Evolutionary conservation across 2,113 vertebrate species (phyloP).

Genomic region (Bubo blakistoni): DNA sequence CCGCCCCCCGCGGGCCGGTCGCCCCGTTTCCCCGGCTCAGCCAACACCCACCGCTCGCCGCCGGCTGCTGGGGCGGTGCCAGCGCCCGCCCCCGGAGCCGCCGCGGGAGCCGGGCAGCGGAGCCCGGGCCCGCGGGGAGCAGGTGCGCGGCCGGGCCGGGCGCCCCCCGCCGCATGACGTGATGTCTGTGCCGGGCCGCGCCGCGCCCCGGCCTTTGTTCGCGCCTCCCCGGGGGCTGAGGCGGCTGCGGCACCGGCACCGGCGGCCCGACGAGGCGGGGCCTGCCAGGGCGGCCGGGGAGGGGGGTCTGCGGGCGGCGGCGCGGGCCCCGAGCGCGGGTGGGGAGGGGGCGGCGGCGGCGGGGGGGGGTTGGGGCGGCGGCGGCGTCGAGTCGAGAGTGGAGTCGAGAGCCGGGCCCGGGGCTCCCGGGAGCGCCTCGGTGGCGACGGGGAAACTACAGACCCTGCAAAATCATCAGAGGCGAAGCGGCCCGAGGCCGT

Average conservation of each 20-base stretch:
- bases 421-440: not conserved
- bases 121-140: not conserved
- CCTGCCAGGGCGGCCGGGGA: not conserved
- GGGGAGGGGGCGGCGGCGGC: not conserved
- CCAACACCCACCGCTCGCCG: not conserved
- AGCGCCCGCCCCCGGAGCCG: not conserved
- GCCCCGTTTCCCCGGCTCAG: no score
- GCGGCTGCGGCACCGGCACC: not conserved
- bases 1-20: not conserved
- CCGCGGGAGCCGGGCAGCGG: not conserved
- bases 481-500: not conserved
- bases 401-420: not conserved
- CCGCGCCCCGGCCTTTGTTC: constrained; percentile 57
- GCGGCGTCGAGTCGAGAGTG: not conserved
- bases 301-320: not conserved
- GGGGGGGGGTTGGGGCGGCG: not conserved
- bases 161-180: constrained; percentile 65
- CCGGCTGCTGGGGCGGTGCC: not conserved
- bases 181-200: constrained; percentile 66
- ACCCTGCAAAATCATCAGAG: not conserved
- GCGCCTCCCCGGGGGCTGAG: not conserved
- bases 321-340: not conserved
- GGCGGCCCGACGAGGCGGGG: not conserved
- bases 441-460: not conserved
- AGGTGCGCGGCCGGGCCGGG: not conserved